phyloP scores from a whole-genome alignment of 2,888 invertebrate genomes.

The Apomyelois bistriatella region DNA sequence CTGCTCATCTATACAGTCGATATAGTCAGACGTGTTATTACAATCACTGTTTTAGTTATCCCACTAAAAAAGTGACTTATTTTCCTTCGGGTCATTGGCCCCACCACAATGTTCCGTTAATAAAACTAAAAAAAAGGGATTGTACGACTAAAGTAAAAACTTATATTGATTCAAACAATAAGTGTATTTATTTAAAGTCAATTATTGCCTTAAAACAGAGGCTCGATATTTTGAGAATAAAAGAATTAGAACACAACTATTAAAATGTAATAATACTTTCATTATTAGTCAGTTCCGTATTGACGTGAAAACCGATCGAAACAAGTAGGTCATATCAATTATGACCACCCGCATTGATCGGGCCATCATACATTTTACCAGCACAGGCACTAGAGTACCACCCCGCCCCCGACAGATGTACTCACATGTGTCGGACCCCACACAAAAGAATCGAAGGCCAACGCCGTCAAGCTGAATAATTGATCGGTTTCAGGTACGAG shows the following conservation, averaged over 20 bases:
- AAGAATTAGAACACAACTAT: slow-evolving; percentile 1
- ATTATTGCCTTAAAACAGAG: too few species aligned
- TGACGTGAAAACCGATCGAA: slow-evolving; percentile 36
- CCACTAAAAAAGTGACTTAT: too few species aligned
- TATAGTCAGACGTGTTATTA: too few species aligned
- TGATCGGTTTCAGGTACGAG: slow-evolving; percentile 68
- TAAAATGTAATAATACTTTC: slow-evolving; percentile 7
- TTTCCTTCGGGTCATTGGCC: too few species aligned
- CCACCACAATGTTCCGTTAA: too few species aligned
- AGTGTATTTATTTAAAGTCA: too few species aligned
- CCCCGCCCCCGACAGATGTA: slow-evolving; percentile 36
- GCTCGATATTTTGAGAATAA: not conserved
- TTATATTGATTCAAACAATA: too few species aligned
- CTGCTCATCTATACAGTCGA: too few species aligned
- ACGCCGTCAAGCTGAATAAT: slow-evolving; percentile 58
- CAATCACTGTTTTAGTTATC: too few species aligned
- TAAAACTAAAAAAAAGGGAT: too few species aligned
- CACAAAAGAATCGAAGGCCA: slow-evolving; percentile 52
- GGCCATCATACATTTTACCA: slow-evolving; percentile 36
- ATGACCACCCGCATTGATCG: slow-evolving; percentile 42
- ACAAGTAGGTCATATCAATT: slow-evolving; percentile 43
- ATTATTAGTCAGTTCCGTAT: slow-evolving; percentile 4
- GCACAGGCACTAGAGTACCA: slow-evolving; percentile 28
- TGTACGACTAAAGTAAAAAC: too few species aligned
- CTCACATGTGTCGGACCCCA: slow-evolving; percentile 41